Base-by-base conservation (phyloP, 2,888 invertebrate genomes). In the Leucania comma region DNA sequence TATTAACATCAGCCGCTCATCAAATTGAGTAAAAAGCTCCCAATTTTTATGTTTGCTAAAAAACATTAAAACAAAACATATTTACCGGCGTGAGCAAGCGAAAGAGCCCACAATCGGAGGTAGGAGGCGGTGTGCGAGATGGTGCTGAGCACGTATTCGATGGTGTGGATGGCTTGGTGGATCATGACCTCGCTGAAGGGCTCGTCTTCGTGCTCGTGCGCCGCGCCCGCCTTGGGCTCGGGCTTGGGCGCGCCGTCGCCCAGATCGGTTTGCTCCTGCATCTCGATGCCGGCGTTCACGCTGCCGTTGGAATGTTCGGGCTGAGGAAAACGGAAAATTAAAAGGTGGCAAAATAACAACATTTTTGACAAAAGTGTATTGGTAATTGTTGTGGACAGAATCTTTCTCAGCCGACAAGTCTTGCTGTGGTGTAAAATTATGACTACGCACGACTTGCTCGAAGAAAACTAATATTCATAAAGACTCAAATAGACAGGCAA, bases 81-180 rank as follows among this genome's bases (percentile, higher is more conserved):
- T 48, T 73, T 96, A 98, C 98, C 98, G 75, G 98, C 98, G 95
- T 99, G 99, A 85, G 99, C 99, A 75, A 99, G 96, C 59, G 99
- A 99, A 85, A 99, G 94, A 14, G 99, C 99, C 99, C 99, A 99
- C 79, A 99, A 96, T 87, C 99, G 98, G 54, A 99, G 97, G 92
- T 99, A 99, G 0, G 99, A 99, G 1, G 99, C 99, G 0, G 99
- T 99, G 91, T 99, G 99, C 0, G 99, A 99, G 82, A 99, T 98
- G 72, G 99, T 99, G 87, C 99, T 99, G 78, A 99, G 97, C 79
- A 99, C 98, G 89, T 98, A 99, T 95, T 99, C 99, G 76, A 99
- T 99, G 1, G 99, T 99, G 93, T 99, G 99, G 87, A 99, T 99
- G 24, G 97, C 98, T 90, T 99, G 99, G 92, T 99, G 98, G 87